phyloP scores from a whole-genome alignment of 2,888 invertebrate genomes.

The Pollenia amentaria region DNA sequence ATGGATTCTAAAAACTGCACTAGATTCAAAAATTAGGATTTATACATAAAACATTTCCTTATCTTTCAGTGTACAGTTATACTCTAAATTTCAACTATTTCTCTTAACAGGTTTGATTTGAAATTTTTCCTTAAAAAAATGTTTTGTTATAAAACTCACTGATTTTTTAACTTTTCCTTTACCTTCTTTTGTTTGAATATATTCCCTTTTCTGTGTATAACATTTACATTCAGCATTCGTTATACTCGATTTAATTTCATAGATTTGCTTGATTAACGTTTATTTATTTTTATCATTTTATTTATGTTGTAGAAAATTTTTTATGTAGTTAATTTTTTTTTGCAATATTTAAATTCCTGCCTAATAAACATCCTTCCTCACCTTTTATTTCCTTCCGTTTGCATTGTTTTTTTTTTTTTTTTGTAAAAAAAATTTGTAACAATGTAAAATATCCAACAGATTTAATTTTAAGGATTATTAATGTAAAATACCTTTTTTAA shows the following conservation, averaged over 20 bases:
- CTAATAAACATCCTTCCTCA: conserved; percentile 29
- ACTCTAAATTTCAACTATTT: no score
- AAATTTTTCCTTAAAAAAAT: no score
- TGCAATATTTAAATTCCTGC: conserved; percentile 9
- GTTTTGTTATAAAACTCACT: not conserved
- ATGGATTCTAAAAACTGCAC: no score
- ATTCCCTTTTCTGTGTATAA: not conserved
- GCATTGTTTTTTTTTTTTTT: not conserved
- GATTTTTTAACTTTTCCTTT: conserved; percentile 1
- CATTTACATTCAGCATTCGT: conserved; percentile 7
- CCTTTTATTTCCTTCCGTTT: not conserved
- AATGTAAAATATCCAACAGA: conserved; percentile 40
- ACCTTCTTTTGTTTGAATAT: not conserved
- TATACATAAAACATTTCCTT: no score
- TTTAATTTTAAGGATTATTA: not conserved
- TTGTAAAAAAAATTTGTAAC: not conserved
- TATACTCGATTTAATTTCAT: conserved; percentile 33
- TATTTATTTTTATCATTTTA: conserved; percentile 9
- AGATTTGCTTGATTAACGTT: conserved; percentile 34
- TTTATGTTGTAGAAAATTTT: not conserved
- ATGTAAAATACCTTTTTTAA: not conserved
- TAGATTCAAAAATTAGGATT: no score
- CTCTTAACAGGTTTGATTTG: no score
- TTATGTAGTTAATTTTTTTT: not conserved
- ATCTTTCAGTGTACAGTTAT: no score